phyloP scores from a whole-genome alignment of 2,113 vertebrate genomes.

The Notarius lentiginosus region DNA sequence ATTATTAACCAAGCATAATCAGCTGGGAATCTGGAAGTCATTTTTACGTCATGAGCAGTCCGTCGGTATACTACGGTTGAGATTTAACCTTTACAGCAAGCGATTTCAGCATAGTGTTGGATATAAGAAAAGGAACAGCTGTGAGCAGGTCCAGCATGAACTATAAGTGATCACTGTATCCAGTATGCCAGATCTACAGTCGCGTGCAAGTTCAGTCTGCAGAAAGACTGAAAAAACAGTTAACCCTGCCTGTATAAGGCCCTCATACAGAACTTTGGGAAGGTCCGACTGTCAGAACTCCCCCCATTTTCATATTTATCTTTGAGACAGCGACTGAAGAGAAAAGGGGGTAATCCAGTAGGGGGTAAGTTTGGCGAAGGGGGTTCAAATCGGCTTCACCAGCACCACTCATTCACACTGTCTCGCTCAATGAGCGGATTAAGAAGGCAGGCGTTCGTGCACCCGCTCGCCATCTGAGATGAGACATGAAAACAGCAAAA shows the following conservation, averaged over 20 bases:
- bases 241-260: too few relatives aligned
- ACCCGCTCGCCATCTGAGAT: constrained; percentile 27
- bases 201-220: background rate
- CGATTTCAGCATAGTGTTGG: background rate
- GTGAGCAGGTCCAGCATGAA: background rate
- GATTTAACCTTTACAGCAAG: too few relatives aligned
- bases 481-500: constrained; percentile 29
- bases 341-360: constrained; percentile 65
- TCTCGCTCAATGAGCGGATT: constrained; percentile 77
- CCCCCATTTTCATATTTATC: background rate
- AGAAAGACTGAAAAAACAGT: background rate
- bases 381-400: constrained; percentile 59
- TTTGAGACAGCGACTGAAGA: constrained; percentile 51
- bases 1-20: background rate
- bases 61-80: too few relatives aligned
- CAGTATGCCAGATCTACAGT: too few relatives aligned
- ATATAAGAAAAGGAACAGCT: background rate
- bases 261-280: background rate
- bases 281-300: background rate
- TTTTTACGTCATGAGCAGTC: background rate
- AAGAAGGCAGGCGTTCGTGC: constrained; percentile 57
- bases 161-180: background rate
- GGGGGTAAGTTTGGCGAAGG: constrained; percentile 54
- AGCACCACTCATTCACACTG: constrained; percentile 68
- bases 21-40: too few relatives aligned